Percentiles rank a stretch among this genome's conserved stretches.
Evolutionary conservation across 2,888 invertebrate species (phyloP).

Genomic region (Parnassius mnemosyne): DNA sequence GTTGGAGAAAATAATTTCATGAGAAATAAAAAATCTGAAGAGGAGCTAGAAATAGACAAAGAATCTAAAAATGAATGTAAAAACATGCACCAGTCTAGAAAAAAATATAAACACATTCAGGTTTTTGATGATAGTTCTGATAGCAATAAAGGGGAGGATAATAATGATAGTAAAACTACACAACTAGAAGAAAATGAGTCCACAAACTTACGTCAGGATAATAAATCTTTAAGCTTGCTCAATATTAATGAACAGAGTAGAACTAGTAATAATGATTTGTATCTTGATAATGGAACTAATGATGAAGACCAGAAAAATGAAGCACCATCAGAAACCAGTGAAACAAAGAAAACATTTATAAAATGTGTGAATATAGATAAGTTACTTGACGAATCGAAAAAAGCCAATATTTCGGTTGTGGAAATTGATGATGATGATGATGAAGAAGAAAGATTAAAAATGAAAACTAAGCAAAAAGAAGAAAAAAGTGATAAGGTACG

Average conservation of each 20-base stretch:
- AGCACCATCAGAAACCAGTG: neutral
- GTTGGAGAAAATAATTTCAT: no score
- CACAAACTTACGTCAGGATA: neutral
- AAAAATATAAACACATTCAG: conserved; percentile 37
- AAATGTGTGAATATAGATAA: conserved; percentile 68
- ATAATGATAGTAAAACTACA: conserved; percentile 19
- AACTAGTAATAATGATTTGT: neutral
- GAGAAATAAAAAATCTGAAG: no score
- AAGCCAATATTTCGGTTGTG: conserved; percentile 22
- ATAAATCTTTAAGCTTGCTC: neutral
- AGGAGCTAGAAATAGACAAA: no score
- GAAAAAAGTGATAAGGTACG: conserved; percentile 14
- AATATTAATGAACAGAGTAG: neutral
- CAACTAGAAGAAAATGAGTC: conserved; percentile 2
- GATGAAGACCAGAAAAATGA: conserved; percentile 18
- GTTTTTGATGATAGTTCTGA: conserved; percentile 41
- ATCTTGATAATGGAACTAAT: conserved; percentile 7
- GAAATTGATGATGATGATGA: conserved; percentile 25
- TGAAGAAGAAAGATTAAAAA: conserved; percentile 26
- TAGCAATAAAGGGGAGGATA: conserved; percentile 29
- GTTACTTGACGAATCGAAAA: conserved; percentile 35
- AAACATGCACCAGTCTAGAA: conserved; percentile 17
- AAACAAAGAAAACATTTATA: conserved; percentile 46
- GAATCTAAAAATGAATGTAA: no score
- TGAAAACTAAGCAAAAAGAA: conserved; percentile 21